Percentiles rank a stretch among this genome's conserved stretches.
Evolutionary conservation across 2,888 invertebrate genomes (phyloP).

Genomic region (Chaitophorus viminalis): DNA sequence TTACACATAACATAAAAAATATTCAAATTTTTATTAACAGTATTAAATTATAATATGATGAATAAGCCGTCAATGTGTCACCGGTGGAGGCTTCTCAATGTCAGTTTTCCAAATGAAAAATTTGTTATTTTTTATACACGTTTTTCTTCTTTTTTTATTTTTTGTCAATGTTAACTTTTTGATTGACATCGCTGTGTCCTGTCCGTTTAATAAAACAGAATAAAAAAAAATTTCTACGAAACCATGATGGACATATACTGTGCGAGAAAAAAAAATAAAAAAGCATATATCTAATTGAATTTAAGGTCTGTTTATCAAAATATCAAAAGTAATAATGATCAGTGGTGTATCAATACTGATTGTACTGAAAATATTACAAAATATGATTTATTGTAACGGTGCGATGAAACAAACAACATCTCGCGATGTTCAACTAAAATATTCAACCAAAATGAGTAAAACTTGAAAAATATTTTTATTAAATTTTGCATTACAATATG

Average conservation of each 20-base stretch:
- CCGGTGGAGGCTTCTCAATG: conserved; percentile 33
- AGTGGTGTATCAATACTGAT: too few relatives aligned
- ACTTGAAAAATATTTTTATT: too few relatives aligned
- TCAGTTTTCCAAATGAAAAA: conserved; percentile 41
- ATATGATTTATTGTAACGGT: background rate
- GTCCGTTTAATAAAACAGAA: conserved; percentile 38
- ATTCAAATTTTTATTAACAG: conserved; percentile 22
- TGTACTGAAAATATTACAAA: background rate
- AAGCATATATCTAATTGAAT: conserved; percentile 31
- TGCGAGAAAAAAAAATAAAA: background rate
- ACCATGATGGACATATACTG: conserved; percentile 27
- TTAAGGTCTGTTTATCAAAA: conserved; percentile 20
- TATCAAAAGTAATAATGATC: background rate
- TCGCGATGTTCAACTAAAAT: too few relatives aligned
- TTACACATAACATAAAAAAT: background rate
- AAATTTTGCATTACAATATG: too few relatives aligned
- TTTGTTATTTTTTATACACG: background rate
- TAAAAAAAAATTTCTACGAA: conserved; percentile 25
- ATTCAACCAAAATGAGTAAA: too few relatives aligned
- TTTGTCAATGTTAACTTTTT: conserved; percentile 31
- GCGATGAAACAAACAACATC: background rate
- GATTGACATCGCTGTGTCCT: conserved; percentile 50
- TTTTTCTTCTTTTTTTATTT: conserved; percentile 12
- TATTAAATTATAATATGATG: conserved; percentile 7
- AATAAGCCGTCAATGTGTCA: conserved; percentile 52